Evolutionary conservation across 2,113 vertebrate species (phyloP).

Genomic region (Glaucomys volans): DNA sequence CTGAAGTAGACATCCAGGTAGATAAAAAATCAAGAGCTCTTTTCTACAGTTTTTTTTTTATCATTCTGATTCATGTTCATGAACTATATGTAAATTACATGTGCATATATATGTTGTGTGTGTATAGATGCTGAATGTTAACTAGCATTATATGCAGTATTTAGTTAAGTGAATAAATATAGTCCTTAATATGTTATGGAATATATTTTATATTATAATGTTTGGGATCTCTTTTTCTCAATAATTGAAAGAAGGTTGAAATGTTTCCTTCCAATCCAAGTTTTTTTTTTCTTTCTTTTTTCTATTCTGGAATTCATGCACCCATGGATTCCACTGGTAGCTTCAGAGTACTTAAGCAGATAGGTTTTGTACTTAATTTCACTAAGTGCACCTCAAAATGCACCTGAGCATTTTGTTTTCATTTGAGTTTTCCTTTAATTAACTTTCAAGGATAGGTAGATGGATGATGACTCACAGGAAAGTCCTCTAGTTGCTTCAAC

Average conservation of each 20-base stretch:
- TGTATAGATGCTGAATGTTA: neutral
- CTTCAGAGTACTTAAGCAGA: slow-evolving; percentile 57
- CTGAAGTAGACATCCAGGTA: neutral
- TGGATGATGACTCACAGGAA: slow-evolving; percentile 8
- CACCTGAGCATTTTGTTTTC: slow-evolving; percentile 30
- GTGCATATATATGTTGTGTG: neutral
- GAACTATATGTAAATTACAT: neutral
- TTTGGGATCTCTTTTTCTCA: neutral
- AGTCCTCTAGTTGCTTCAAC: slow-evolving; percentile 7
- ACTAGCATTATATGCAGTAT: neutral
- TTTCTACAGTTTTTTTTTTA: neutral
- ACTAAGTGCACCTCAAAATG: neutral
- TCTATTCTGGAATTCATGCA: slow-evolving; percentile 44
- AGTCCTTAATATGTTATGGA: neutral
- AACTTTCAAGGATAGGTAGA: neutral
- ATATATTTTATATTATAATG: neutral
- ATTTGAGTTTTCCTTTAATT: slow-evolving; percentile 46
- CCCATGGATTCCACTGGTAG: neutral
- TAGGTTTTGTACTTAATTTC: slow-evolving; percentile 21
- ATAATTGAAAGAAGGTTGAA: slow-evolving; percentile 23
- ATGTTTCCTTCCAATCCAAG: neutral
- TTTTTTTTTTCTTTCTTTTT: neutral
- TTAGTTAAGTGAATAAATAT: slow-evolving; percentile 27
- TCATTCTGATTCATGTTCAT: neutral
- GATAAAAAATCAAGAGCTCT: neutral